Conservation (phyloP, 2,888 invertebrate genomes). For the Mycogona germanica region DNA sequence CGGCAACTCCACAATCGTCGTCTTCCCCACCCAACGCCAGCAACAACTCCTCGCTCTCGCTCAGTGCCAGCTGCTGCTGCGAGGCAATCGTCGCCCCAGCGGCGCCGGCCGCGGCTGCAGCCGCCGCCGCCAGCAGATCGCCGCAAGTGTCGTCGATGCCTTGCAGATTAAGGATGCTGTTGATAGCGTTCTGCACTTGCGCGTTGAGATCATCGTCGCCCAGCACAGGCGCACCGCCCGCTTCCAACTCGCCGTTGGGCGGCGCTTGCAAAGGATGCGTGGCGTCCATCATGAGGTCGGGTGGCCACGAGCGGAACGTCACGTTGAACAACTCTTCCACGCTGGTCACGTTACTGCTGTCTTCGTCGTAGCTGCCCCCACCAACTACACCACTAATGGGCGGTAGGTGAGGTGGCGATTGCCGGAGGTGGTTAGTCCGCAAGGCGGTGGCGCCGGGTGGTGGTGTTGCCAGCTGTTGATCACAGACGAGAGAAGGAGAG, state of each 20-base stretch:
- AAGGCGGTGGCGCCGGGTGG: too few relatives aligned
- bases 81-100: too few relatives aligned
- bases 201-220: slow-evolving; percentile 40
- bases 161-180: slow-evolving; percentile 58
- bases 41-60: background rate
- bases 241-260: background rate
- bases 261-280: background rate
- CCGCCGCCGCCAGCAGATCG: slow-evolving; percentile 5
- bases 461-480: too few relatives aligned
- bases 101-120: background rate
- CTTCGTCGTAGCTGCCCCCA: too few relatives aligned
- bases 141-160: slow-evolving; percentile 19
- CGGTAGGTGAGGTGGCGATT: too few relatives aligned
- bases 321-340: too few relatives aligned
- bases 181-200: slow-evolving; percentile 66
- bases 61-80: background rate
- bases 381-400: too few relatives aligned
- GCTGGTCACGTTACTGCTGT: too few relatives aligned
- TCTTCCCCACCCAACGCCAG: background rate
- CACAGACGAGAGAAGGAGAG: too few relatives aligned
- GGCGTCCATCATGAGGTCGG: too few relatives aligned
- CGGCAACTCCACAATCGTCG: slow-evolving; percentile 16
- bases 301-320: too few relatives aligned
- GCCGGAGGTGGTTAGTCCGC: too few relatives aligned
- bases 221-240: slow-evolving; percentile 10